Evolutionary conservation across 2,113 vertebrate genomes (phyloP), one percentile per base, ranked within the genome.

Genomic region (Bombycilla garrulus): DNA sequence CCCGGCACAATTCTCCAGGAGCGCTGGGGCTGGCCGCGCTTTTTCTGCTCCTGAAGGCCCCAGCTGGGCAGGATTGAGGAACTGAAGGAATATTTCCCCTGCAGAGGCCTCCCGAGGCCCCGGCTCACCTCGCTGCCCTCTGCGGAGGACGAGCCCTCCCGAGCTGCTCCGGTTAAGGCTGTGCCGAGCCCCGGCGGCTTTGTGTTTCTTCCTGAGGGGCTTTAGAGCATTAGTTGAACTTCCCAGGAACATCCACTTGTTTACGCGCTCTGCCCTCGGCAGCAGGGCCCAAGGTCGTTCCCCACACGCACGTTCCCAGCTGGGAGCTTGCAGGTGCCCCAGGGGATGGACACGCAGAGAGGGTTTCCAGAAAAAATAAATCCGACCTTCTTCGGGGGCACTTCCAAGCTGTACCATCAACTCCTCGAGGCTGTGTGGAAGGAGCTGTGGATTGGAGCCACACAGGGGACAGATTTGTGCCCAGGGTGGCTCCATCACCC

Each of bases 281-380:
- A 57, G 71, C 90, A 91, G 53, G 23, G 38, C 92, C 90, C 96
- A 93, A 92, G 96, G 92, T 93, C 53, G 0, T 8, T 66, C 51
- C 65, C 54, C 45, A 45, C 57, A 22, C 1, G 2, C 51, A 12
- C 33, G 6, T 7, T 44, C 35, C 54, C 6, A 0, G 26, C 6
- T 6, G 3, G 48, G 79, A 67, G 38, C 70, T 82, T 24, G 2
- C 53, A 26, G 36, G 54, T 10, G 69, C 83, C 40, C 12, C 21
- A 10, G 26, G 42, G 33, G 9, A n/a, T 5, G 74, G 61, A 45
- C 1, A 1, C 0, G 0, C 38, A 19, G 12, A 22, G 54, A 56
- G 60, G 56, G 45, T 12, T 11, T 33, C 53, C 3, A 62, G 35
- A 2, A 23, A 38, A 70, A 62, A 44, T 5, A 28, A 10, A 10